Evolutionary conservation across 2,113 vertebrate genomes (phyloP), one percentile per base, ranked within the genome.

Genomic region (Lophochroa leadbeateri): DNA sequence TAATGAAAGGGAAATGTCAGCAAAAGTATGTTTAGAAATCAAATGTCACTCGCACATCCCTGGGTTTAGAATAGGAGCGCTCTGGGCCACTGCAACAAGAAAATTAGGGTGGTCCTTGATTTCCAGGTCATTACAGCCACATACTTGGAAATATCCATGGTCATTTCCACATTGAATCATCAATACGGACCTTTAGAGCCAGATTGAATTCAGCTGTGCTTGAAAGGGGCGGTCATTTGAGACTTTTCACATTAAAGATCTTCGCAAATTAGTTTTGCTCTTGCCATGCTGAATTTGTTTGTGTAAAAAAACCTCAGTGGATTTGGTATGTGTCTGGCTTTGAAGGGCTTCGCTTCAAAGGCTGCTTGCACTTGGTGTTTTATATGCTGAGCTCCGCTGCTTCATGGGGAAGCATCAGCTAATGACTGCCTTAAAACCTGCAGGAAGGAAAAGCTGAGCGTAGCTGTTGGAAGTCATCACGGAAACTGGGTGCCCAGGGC

Each of bases 211-310:
- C 80, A 64, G 90, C 94, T 92, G 85, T 33, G 55, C 49, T 70
- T 55, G 79, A 86, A 87, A 72, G 83, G 88, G 78, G 77, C 24
- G 2, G 88, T 83, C 63, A 70, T 60, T 70, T 80, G 91, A 94
- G 91, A 53, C 83, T 88, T 49, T 2, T 24, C 44, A 58, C 87
- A 67, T 88, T 91, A 76, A 86, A 95, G 90, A 49, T 86, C 78
- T 83, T 91, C 76, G 94, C 71, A 90, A 94, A 96, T 92, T 70
- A 86, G 92, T 81, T 89, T 65, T 92, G 93, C 68, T 81, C 84
- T 94, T 39, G 94, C 94, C 69, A 77, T 77, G 39, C 70, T 83
- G 90, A 55, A 94, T 84, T 92, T 93, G 94, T 96, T 96, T 95
- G 93, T 78, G 88, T 76, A 70, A 58, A 82, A 87, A 68, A 52